Base-by-base conservation (phyloP, 2,113 vertebrate genomes). In the Gymnogyps californianus region DNA sequence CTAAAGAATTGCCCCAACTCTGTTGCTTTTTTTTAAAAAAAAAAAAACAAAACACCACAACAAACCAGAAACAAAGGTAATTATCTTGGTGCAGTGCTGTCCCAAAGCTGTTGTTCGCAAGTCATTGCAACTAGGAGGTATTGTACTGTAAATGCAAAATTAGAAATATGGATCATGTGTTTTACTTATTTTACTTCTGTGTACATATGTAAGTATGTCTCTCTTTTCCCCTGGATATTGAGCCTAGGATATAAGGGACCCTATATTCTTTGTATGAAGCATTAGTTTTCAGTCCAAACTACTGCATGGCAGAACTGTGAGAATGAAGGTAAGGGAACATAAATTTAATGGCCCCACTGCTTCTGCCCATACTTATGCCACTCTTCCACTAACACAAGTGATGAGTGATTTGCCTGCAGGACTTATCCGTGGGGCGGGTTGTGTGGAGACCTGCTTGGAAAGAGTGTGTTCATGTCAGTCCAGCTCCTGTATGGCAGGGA, bases 351-450 rank as follows among this genome's bases (percentile, higher is more conserved):
- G 22, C 15, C 18, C 5, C 38, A 6, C 11, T 55, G 29, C 40
- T 71, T 46, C 65, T 83, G 87, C 31, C 34, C 1, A 0, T 85
- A 13, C 26, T 55, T 44, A 38, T 78, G 59, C 34, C 16, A 25
- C 26, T 77, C 38, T 38, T 25, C 32, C 59, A 42, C 38, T 34
- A 19, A 25, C 19, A 32, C 0, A 0, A 55, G 38, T 31, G 69
- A 4, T 8, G 7, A 55, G 47, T 51, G 79, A 19, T n/a, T 55
- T 87, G 64, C 16, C 44, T 22, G n/a, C 51, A 87, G 46, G 13
- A 15, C 21, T 71, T 84, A 6, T 8, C 51, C 0, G 0, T 62
- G 47, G 65, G 21, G 31, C 80, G 25, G 15, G 44, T 5, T 66
- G 31, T 74, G n/a, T 51, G 59, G 22, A 70, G 64, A n/a, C 21